Percentiles rank a stretch among this genome's conserved stretches.
phyloP scores from a whole-genome alignment of 2,888 invertebrate genomes.

The Sesamia inferens region DNA sequence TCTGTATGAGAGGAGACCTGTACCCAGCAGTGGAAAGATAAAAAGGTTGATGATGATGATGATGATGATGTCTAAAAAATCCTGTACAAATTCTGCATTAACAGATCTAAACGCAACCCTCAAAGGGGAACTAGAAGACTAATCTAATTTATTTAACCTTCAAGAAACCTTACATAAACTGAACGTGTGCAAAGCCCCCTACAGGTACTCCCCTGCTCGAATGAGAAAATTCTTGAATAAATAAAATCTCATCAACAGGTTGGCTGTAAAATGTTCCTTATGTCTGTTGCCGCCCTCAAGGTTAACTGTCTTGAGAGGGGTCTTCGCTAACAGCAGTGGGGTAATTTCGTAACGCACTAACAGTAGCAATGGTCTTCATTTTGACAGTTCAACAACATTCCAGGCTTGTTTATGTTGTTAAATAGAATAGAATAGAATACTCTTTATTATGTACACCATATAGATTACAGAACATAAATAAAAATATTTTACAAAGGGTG shows the following conservation, averaged over 20 bases:
- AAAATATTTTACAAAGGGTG: too few species aligned
- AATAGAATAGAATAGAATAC: too few species aligned
- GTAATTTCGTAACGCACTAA: neutral
- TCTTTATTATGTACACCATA: too few species aligned
- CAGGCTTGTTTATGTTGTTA: neutral
- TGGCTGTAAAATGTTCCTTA: conserved; percentile 24
- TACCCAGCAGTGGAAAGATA: too few species aligned
- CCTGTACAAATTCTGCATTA: neutral
- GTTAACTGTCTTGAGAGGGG: neutral
- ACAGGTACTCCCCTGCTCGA: neutral
- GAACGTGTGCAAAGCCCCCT: neutral
- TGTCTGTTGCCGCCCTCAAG: conserved; percentile 16
- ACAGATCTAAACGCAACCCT: conserved; percentile 2
- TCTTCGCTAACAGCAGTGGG: neutral
- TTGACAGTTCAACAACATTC: neutral
- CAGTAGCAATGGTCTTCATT: neutral
- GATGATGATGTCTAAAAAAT: neutral
- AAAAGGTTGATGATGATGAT: too few species aligned
- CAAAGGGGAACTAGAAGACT: neutral
- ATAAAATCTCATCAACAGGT: conserved; percentile 70
- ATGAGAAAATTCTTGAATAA: conserved; percentile 58
- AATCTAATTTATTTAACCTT: neutral
- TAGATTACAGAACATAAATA: too few species aligned
- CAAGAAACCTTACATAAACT: conserved; percentile 19
- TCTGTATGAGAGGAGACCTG: too few species aligned